Evolutionary conservation across 2,797 vertebrate species (phyloP), one percentile per base, ranked within the genome.

Genomic region (Alcedo quadribrachys): DNA sequence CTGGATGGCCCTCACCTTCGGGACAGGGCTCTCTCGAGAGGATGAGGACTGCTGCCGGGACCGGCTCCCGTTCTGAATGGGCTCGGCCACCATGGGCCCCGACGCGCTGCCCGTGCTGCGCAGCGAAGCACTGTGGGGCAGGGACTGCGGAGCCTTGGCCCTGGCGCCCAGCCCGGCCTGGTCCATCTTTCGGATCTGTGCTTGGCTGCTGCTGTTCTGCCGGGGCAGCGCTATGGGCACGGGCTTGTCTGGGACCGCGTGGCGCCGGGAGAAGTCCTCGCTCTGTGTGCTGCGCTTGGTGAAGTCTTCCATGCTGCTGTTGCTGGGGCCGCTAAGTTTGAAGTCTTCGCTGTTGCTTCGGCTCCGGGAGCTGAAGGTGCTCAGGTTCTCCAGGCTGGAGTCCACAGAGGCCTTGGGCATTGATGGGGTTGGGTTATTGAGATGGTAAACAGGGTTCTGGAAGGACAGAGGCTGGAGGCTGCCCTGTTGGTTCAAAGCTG

Each of bases 401-500:
- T 99, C 98, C 86, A 98, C 96, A 1, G 98, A 98, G 30, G 97
- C 98, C 92, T 97, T 98, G 82, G 97, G 97, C 94, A 24, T 94
- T 27, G 97, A 70, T 3, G 95, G 97, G 57, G 96, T 96, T 1
- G 98, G 98, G 96, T 98, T 98, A 95, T 97, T 99, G 61, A 99
- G 98, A 71, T 99, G 98, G 96, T 99, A 99, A 20, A 99, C 98
- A 0, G 99, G 99, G 95, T 99, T 99, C 95, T 99, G 99, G 97
- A 99, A 99, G 0, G 98, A 99, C 28, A 99, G 97, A 16, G 99
- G 98, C 96, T 98, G 98, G 66, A 99, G 98, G 95, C 97, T 98
- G 94, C 98, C 98, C 90, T 98, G 98, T 40, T 98, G 98, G 93
- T 96, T 98, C 95, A 99, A 93, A 11, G 98, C 98, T 0, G 98